These are phyloP conservation scores for Syncerus caffer DNA, from an alignment of 2,797 vertebrate species.

Conservation along the genomic window DNA sequence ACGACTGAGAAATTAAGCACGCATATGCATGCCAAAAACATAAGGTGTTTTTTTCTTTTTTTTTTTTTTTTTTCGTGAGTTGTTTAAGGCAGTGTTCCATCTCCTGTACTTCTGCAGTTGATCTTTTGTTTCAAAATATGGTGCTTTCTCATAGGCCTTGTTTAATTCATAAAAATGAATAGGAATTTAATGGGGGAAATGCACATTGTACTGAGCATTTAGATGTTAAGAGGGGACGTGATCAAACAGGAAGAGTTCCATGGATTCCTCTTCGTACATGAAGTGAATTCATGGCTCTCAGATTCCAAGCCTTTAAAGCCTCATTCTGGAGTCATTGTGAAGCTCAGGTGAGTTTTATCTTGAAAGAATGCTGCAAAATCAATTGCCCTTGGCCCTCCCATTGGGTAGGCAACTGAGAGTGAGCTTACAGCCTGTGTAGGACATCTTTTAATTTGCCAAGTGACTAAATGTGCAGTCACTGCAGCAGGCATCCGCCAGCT, in stretches of 20 bases:
- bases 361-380: conserved; percentile 20
- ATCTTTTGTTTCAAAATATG: not conserved
- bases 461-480: conserved; percentile 52
- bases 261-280: not conserved
- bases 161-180: not conserved
- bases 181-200: not conserved
- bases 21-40: not conserved
- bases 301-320: not conserved
- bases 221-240: not conserved
- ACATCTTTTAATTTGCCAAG: conserved; percentile 77
- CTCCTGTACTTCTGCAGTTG: not conserved
- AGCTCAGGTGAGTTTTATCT: conserved; percentile 35
- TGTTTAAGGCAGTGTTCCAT: not conserved
- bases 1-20: not conserved
- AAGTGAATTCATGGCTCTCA: not conserved
- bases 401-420: not conserved
- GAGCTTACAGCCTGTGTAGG: conserved; percentile 46
- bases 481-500: conserved; percentile 62
- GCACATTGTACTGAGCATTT: not conserved
- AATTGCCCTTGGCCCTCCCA: conserved; percentile 36
- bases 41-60: not conserved
- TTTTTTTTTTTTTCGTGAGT: not conserved
- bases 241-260: not conserved
- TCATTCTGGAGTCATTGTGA: not conserved
- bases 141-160: not conserved